phyloP scores from a whole-genome alignment of 2,113 vertebrate species.

The Geococcyx californianus region DNA sequence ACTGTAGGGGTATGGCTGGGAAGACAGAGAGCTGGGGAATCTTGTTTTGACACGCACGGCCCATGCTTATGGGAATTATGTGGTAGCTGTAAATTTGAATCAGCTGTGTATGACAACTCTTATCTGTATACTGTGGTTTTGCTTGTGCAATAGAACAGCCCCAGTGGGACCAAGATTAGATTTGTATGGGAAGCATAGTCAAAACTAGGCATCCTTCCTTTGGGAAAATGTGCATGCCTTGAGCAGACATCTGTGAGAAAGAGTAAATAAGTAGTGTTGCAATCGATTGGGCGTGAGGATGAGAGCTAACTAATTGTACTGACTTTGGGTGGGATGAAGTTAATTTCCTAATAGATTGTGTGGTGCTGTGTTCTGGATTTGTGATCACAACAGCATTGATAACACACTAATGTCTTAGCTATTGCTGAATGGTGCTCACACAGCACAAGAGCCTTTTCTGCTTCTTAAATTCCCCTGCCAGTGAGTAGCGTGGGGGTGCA shows the following conservation, averaged over 20 bases:
- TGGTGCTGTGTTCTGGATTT: not conserved
- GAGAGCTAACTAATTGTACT: not conserved
- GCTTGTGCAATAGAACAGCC: not conserved
- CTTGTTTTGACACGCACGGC: not conserved
- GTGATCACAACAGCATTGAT: not conserved
- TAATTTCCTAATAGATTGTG: not conserved
- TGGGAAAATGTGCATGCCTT: not conserved
- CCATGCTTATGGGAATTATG: not conserved
- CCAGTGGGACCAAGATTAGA: not conserved
- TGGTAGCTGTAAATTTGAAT: not conserved
- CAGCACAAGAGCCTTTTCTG: not conserved
- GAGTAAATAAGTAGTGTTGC: not conserved
- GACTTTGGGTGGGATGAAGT: not conserved
- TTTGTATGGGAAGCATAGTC: not conserved
- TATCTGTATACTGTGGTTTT: not conserved
- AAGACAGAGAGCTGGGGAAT: not conserved
- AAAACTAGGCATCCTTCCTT: not conserved
- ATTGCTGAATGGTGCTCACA: not conserved
- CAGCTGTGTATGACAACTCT: not conserved
- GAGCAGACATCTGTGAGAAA: not conserved
- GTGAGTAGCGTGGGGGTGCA: rapidly evolving
- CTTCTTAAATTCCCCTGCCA: not conserved
- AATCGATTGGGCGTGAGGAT: not conserved
- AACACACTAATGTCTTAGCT: not conserved
- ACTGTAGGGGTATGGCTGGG: not conserved